Evolutionary conservation across 2,888 invertebrate genomes (phyloP), one percentile per base, ranked within the genome.

Genomic region (Amiota minor): DNA sequence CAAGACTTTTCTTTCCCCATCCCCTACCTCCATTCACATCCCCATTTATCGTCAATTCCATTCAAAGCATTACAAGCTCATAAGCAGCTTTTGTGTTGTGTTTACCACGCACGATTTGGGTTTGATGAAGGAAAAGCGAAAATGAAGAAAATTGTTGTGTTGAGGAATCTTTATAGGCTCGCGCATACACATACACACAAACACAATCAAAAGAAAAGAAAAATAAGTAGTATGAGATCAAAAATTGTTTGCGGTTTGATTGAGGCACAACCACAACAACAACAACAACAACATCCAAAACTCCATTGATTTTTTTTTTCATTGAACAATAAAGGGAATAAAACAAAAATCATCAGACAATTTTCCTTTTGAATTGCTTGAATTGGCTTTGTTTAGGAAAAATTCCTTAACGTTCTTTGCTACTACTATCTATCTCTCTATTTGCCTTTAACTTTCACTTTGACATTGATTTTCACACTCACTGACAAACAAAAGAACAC

Each of bases 231-330:
- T 50, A 50, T 50, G 50, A 50, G 14, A 0, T n/a, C 53, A 50
- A 50, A 50, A 50, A 50, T 35, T 35, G 35, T 35, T 35, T 35
- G 35, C 35, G 35, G 35, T 35, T 35, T 35, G 35, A 35, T 35
- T 35, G 35, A 35, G 35, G 35, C 35, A 53, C 53, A 14, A 12
- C 14, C 53, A 53, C 14, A 53, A 53, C 8, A 50, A 53, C 76
- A 72, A 64, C 69, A 73, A 69, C 71, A 74, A 35, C 35, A 61
- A 20, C 23, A 61, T 23, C 3, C 20, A 20, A 16, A 61, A 61
- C 9, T 56, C 65, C 74, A 56, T 53, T 53, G 23, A 9, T 1
- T 56, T 6, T 56, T 16, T 56, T 16, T 12, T 1, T 53, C 6
- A 11, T n/a, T n/a, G n/a, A n/a, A n/a, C n/a, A 23, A 23, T 35